Base-by-base conservation (phyloP, 2,113 vertebrate genomes). In the Asarcornis scutulata region DNA sequence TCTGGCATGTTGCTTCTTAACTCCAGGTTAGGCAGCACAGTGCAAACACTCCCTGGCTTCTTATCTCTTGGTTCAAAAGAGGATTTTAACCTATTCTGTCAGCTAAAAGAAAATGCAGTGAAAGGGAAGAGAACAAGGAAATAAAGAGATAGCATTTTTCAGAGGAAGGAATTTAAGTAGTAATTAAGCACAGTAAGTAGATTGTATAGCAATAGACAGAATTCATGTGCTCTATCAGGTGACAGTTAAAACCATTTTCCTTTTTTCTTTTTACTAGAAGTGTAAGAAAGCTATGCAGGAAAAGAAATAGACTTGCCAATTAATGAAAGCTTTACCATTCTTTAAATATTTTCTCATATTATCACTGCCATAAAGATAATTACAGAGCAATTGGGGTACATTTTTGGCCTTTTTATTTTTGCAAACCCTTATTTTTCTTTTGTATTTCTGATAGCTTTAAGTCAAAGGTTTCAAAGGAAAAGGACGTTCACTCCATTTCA, bases 331-430 rank as follows among this genome's bases (percentile, higher is more conserved):
- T 84, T 83, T 80, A 56, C 42, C 15, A 42, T 69, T 69, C 42
- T 68, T 83, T 21, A 58, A 69, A 53, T 75, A 53, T 69, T 80
- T 66, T 59, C 18, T 86, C 22, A 12, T 52, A 7, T 67, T 81
- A 50, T 53, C 46, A 55, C 42, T 55, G 82, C 48, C 74, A 79
- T 55, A 67, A 89, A 77, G 89, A 44, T 55, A 82, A 71, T 44
- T 58, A 50, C 66, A 55, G 56, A 71, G 34, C 40, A 63, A 69
- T 34, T 83, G 25, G 56, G 27, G 22, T 68, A 22, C 14, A 12
- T 31, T 95, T 94, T 90, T 86, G 22, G 26, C 38, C 83, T n/a
- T 68, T 79, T 80, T 85, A 64, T 79, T 88, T 48, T 22, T 88
- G 50, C 50, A 79, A 79, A 60, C 32, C 11, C 11, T 55, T 64